These are phyloP conservation scores for Trematocara nigrifrons DNA, from an alignment of 2,113 vertebrate species.

Conservation along the genomic window DNA sequence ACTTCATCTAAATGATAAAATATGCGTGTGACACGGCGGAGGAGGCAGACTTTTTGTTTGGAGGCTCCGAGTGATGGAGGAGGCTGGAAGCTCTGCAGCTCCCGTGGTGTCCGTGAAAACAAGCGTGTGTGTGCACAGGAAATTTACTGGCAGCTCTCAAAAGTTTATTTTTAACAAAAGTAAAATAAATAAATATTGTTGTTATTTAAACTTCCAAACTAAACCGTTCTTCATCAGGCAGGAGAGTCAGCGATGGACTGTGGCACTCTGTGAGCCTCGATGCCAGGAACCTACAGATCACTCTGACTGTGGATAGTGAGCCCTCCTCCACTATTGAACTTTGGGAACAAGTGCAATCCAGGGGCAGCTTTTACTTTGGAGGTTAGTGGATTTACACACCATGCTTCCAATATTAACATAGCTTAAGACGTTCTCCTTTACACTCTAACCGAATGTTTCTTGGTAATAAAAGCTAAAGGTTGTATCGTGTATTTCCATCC, in stretches of 20 bases:
- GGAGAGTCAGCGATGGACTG: constrained; percentile 83
- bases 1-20: background rate
- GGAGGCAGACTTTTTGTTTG: background rate
- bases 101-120: background rate
- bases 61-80: background rate
- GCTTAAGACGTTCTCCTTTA: background rate
- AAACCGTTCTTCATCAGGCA: constrained; percentile 67
- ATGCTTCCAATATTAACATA: background rate
- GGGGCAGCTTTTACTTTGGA: constrained; percentile 86
- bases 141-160: background rate
- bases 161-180: background rate
- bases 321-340: constrained; percentile 76
- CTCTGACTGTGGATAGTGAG: constrained; percentile 81
- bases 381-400: constrained; percentile 65
- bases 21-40: background rate
- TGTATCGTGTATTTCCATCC: background rate
- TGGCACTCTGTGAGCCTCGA: constrained; percentile 89
- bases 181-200: background rate
- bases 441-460: background rate
- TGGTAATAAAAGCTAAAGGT: background rate
- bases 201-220: background rate
- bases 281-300: constrained; percentile 79
- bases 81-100: background rate
- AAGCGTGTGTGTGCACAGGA: background rate
- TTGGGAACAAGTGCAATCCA: constrained; percentile 77